These are phyloP conservation scores for Eulemur rubriventer DNA, from an alignment of 2,797 vertebrate genomes.

Conservation along the genomic window DNA sequence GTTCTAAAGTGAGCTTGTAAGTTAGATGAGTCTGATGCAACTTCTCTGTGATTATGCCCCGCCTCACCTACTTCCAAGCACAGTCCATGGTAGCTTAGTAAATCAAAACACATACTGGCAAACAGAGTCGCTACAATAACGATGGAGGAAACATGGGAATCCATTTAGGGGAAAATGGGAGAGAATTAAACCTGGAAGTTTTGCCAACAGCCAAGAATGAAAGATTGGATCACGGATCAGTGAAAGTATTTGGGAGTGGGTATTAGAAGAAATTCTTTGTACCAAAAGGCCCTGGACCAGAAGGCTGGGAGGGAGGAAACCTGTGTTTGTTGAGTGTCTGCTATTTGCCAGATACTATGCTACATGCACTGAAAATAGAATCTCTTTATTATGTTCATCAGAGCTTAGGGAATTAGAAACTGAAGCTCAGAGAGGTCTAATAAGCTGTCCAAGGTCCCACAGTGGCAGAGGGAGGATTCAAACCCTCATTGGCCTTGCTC, in stretches of 20 bases:
- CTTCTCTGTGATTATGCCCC: neutral
- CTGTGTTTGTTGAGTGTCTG: neutral
- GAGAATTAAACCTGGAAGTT: neutral
- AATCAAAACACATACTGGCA: neutral
- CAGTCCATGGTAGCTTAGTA: neutral
- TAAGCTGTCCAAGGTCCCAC: neutral
- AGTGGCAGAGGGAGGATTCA: neutral
- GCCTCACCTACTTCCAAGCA: neutral
- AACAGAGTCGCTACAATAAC: neutral
- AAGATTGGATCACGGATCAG: neutral
- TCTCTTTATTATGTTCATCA: neutral
- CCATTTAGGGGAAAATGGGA: neutral
- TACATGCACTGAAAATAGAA: neutral
- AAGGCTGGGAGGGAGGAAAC: neutral
- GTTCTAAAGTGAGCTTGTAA: neutral
- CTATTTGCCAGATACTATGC: neutral
- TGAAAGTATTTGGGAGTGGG: neutral
- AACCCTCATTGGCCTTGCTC: neutral
- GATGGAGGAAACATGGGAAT: neutral
- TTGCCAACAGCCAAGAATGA: conserved; percentile 33
- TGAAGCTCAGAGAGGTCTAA: neutral
- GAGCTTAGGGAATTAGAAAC: neutral
- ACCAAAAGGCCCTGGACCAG: neutral
- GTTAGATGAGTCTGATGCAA: neutral
- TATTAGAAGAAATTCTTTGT: neutral